phyloP scores from a whole-genome alignment of 2,888 invertebrate genomes.

The Lobophora halterata region DNA sequence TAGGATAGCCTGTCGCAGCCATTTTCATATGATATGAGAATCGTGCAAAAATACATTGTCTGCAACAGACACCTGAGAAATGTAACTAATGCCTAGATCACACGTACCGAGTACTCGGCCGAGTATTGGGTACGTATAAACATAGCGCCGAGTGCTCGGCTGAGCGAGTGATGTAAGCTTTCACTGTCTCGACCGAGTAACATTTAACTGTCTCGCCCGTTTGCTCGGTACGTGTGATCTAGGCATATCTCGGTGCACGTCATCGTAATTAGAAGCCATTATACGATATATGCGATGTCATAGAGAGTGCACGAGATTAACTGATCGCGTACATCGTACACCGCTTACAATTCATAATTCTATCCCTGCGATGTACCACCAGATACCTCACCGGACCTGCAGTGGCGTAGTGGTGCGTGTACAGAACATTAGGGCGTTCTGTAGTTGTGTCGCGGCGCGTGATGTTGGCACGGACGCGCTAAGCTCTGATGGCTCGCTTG shows the following conservation, averaged over 20 bases:
- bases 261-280: conserved; percentile 7
- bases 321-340: conserved; percentile 6
- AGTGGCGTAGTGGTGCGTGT: conserved; percentile 29
- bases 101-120: no score
- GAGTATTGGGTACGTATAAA: no score
- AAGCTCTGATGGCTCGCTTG: conserved; percentile 23
- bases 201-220: no score
- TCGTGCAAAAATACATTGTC: conserved; percentile 1
- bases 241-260: no score
- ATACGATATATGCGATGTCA: conserved; percentile 9
- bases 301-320: background rate
- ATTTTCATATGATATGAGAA: background rate
- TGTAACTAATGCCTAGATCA: no score
- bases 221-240: no score
- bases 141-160: no score
- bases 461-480: conserved; percentile 53
- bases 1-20: conserved; percentile 4
- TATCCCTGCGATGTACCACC: conserved; percentile 9
- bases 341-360: conserved; percentile 6
- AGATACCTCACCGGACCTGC: conserved; percentile 4
- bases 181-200: no score
- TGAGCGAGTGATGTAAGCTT: no score
- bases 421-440: conserved; percentile 32
- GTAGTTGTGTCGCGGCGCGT: conserved; percentile 46
- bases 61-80: conserved; percentile 6